These are phyloP conservation scores for Diadromus collaris DNA, from an alignment of 2,888 invertebrate species.

Conservation along the genomic window DNA sequence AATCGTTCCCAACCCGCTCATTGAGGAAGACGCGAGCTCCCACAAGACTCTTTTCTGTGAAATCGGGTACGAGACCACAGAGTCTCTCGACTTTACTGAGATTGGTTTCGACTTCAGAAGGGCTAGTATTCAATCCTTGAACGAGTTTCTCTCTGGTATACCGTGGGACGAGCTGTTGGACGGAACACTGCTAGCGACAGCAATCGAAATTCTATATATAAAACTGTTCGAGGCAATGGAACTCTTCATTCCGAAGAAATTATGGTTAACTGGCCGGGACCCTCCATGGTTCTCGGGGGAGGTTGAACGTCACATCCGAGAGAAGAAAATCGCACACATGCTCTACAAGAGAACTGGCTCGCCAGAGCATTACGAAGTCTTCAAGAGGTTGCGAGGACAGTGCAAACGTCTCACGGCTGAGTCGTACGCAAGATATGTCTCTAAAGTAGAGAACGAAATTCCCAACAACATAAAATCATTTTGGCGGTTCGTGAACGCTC, in stretches of 20 bases:
- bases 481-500: slow-evolving; percentile 1
- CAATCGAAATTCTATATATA: background rate
- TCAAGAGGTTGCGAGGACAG: background rate
- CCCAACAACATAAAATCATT: background rate
- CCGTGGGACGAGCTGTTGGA: background rate
- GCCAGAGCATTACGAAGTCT: background rate
- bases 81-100: too few relatives aligned
- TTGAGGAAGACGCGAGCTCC: too few relatives aligned
- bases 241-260: background rate
- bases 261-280: background rate
- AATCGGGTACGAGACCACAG: too few relatives aligned
- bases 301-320: background rate
- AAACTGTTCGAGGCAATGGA: background rate
- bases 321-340: background rate
- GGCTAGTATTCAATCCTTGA: too few relatives aligned
- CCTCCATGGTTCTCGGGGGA: background rate
- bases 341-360: background rate
- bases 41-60: too few relatives aligned
- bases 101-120: too few relatives aligned
- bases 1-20: too few relatives aligned
- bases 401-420: background rate
- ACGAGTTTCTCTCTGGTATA: background rate
- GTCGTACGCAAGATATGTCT: background rate
- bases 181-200: background rate
- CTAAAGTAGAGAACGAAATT: background rate